A percentile compares a stretch with the other conserved stretches of the same genome.
These are phyloP conservation scores for Orestias chungarensis DNA, from an alignment of 2,797 vertebrate genomes.

Conservation along the genomic window DNA sequence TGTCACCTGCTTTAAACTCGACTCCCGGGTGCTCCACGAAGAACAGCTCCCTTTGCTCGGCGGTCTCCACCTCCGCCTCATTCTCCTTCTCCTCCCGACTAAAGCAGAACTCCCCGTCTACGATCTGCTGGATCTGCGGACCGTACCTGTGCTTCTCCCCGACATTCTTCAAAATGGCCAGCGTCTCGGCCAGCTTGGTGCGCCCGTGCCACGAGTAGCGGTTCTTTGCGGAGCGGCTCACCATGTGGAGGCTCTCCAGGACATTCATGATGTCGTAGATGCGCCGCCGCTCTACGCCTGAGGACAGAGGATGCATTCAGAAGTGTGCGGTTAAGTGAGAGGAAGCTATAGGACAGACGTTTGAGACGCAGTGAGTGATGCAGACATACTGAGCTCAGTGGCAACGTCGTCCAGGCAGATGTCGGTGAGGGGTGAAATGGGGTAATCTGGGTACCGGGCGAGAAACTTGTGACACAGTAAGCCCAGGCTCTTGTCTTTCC, in stretches of 20 bases:
- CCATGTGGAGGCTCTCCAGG: constrained; percentile 96
- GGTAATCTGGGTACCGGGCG: constrained; percentile 89
- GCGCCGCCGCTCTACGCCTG: constrained; percentile 91
- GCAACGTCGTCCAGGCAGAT: constrained; percentile 96
- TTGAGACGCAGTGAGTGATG: too few relatives aligned
- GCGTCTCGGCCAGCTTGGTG: constrained; percentile 86
- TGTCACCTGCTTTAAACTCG: constrained; percentile 91
- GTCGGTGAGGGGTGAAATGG: constrained; percentile 83
- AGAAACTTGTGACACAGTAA: constrained; percentile 94
- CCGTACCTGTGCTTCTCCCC: constrained; percentile 88
- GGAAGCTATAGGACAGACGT: too few relatives aligned
- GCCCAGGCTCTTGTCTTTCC: constrained; percentile 96
- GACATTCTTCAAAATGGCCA: constrained; percentile 84
- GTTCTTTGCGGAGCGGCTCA: constrained; percentile 96
- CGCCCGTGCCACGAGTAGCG: constrained; percentile 92
- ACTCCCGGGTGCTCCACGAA: constrained; percentile 90
- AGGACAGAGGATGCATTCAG: background rate
- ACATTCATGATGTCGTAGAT: constrained; percentile 99
- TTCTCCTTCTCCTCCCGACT: constrained; percentile 82
- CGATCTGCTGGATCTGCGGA: constrained; percentile 89
- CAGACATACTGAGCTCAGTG: constrained; percentile 89
- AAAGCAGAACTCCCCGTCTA: constrained; percentile 79
- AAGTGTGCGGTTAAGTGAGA: background rate
- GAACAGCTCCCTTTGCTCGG: constrained; percentile 81
- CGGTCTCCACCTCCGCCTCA: constrained; percentile 58